These are phyloP conservation scores for Misgurnus mizolepis DNA, from an alignment of 2,113 vertebrate genomes.

Conservation along the genomic window DNA sequence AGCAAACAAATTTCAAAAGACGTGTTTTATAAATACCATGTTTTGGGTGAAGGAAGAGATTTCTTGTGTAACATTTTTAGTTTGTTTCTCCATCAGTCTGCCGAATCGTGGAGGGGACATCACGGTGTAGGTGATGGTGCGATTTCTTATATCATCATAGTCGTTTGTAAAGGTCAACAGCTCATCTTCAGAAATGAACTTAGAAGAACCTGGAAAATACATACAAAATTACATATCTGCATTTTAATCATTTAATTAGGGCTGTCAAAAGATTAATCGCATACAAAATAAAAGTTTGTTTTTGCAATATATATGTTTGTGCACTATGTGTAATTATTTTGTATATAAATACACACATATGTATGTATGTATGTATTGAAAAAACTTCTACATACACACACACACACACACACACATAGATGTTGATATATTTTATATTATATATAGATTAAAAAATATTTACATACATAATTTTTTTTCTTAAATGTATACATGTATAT, in stretches of 20 bases:
- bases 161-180: slow-evolving; percentile 83
- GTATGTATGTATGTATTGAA: no score
- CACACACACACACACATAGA: no score
- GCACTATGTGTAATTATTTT: no score
- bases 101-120: slow-evolving; percentile 77
- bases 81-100: slow-evolving; percentile 69
- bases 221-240: background rate
- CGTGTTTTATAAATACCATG: slow-evolving; percentile 75
- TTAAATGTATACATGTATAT: no score
- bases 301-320: no score
- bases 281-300: no score
- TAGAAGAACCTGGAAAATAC: slow-evolving; percentile 72
- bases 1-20: background rate
- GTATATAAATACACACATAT: no score
- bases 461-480: no score
- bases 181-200: slow-evolving; percentile 72
- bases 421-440: no score
- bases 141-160: slow-evolving; percentile 70
- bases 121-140: slow-evolving; percentile 75
- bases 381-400: no score
- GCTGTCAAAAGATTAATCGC: no score
- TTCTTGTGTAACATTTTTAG: slow-evolving; percentile 71
- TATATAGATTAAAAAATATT: no score
- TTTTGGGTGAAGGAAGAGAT: slow-evolving; percentile 81
- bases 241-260: background rate